phyloP scores from a whole-genome alignment of 1,140 invertebrate genomes.

The Babylonia areolata region DNA sequence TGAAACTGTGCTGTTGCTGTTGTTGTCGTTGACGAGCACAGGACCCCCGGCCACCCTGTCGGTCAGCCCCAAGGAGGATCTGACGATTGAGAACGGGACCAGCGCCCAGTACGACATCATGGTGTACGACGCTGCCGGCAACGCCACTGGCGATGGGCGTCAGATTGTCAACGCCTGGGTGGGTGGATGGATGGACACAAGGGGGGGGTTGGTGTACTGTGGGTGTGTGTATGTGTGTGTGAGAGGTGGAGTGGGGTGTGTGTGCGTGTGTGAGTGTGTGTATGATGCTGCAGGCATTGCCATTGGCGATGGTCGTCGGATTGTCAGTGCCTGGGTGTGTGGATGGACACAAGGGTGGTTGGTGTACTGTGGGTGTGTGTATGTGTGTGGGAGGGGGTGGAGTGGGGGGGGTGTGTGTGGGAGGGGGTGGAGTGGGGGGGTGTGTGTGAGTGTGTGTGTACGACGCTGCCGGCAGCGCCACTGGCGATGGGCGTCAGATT shows the following conservation, averaged over 20 bases:
- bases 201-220: not conserved
- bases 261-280: too few species aligned
- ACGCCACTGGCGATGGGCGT: constrained; percentile 64
- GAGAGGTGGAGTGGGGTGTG: too few species aligned
- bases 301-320: constrained; percentile 60
- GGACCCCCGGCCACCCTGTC: constrained; percentile 54
- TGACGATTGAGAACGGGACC: constrained; percentile 71
- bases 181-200: not conserved
- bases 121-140: constrained; percentile 69
- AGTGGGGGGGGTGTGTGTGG: not conserved
- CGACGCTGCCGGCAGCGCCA: constrained; percentile 71
- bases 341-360: too few species aligned
- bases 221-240: too few species aligned
- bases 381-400: not conserved
- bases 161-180: constrained; percentile 62
- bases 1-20: not conserved
- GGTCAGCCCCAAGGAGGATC: constrained; percentile 63
- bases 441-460: too few species aligned
- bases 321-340: not conserved
- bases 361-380: too few species aligned
- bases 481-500: constrained; percentile 55
- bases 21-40: constrained; percentile 45
- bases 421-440: not conserved
- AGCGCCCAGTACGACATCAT: constrained; percentile 60
- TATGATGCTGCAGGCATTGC: constrained; percentile 65